phyloP scores from a whole-genome alignment of 2,113 vertebrate species.

The Pelobates fuscus region DNA sequence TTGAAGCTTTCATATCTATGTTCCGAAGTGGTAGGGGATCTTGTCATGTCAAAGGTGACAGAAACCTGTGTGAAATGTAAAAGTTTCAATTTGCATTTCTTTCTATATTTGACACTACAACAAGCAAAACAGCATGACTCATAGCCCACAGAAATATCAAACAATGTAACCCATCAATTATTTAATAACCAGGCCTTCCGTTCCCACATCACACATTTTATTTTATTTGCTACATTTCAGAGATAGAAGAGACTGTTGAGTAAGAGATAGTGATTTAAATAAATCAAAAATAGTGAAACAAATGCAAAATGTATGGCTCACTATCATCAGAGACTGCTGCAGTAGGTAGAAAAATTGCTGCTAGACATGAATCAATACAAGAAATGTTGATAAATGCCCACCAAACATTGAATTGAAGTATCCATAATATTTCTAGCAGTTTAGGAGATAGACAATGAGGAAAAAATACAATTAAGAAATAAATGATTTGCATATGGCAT shows the following conservation, averaged over 20 bases:
- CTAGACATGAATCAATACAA: no score
- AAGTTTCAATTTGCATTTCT: conserved; percentile 36
- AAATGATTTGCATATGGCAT: no score
- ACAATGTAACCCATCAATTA: conserved; percentile 43
- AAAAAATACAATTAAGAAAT: no score
- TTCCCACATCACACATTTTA: conserved; percentile 38
- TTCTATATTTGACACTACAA: conserved; percentile 38
- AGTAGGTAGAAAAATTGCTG: no score
- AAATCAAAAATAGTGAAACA: no score
- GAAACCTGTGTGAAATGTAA: conserved; percentile 20
- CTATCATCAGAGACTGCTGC: no score
- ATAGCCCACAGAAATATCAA: conserved; percentile 44
- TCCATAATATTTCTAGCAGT: no score
- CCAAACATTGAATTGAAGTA: no score
- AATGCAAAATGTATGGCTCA: no score
- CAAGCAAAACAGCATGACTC: conserved; percentile 44
- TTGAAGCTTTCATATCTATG: conserved; percentile 1
- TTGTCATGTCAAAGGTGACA: conserved; percentile 13
- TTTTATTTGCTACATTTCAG: conserved; percentile 37
- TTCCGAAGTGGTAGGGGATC: background rate
- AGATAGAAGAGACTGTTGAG: conserved; percentile 14
- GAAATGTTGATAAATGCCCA: no score
- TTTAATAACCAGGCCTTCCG: conserved; percentile 39
- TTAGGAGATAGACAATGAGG: no score
- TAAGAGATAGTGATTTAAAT: background rate